Conservation (phyloP, 2,113 vertebrate species). For the Trinectes maculatus region DNA sequence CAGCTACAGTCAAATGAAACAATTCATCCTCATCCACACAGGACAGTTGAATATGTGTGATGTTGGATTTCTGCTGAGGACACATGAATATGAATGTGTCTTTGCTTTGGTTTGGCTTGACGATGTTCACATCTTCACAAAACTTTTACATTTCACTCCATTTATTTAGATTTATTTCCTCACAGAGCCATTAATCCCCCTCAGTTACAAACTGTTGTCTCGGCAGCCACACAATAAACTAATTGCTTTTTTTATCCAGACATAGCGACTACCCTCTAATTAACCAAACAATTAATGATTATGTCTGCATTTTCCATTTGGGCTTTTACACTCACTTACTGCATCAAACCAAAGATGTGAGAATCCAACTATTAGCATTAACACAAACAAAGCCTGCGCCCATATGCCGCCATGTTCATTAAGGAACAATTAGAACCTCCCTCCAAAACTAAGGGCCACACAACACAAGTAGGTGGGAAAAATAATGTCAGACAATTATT, state of each 20-base stretch:
- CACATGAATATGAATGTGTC: background rate
- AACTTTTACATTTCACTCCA: no score
- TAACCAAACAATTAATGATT: slow-evolving; percentile 76
- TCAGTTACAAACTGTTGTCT: slow-evolving; percentile 56
- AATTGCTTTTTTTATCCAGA: slow-evolving; percentile 78
- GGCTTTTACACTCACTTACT: slow-evolving; percentile 54
- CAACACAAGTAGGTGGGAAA: background rate
- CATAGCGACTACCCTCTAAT: slow-evolving; percentile 77
- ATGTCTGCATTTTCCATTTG: slow-evolving; percentile 67
- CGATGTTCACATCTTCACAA: slow-evolving; percentile 3
- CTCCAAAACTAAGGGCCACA: slow-evolving; percentile 20
- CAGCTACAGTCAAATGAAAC: slow-evolving; percentile 40
- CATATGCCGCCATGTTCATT: slow-evolving; percentile 52
- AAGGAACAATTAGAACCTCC: slow-evolving; percentile 30
- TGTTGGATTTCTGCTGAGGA: no score
- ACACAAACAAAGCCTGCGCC: slow-evolving; percentile 44
- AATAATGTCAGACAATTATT: background rate
- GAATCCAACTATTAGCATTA: slow-evolving; percentile 47
- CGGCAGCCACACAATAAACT: slow-evolving; percentile 70
- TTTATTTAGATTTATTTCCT: no score
- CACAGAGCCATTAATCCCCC: slow-evolving; percentile 27
- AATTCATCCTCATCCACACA: slow-evolving; percentile 25
- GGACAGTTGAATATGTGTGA: no score
- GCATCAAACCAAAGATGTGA: slow-evolving; percentile 47
- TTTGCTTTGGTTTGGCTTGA: slow-evolving; percentile 31